These are phyloP conservation scores for Diprion similis DNA, from an alignment of 1,140 invertebrate species.

Conservation along the genomic window DNA sequence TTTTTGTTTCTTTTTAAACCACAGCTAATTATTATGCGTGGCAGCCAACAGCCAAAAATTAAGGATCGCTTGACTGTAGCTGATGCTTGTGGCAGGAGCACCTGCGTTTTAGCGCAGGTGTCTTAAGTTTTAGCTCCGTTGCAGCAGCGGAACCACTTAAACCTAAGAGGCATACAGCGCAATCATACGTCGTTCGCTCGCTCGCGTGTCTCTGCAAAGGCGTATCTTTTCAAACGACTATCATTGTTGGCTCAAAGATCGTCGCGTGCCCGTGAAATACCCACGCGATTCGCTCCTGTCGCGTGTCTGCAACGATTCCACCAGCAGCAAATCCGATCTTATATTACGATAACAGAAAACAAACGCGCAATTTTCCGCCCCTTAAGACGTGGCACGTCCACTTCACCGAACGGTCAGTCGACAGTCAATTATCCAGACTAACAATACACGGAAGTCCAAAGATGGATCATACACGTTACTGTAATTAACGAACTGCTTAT, in stretches of 20 bases:
- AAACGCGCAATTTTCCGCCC: neutral
- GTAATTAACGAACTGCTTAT: neutral
- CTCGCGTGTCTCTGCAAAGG: slow-evolving; percentile 31
- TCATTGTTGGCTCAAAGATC: slow-evolving; percentile 1
- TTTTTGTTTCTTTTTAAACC: neutral
- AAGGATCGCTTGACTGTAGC: slow-evolving; percentile 16
- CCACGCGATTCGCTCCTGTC: neutral
- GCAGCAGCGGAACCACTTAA: slow-evolving; percentile 16
- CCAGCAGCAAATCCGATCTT: neutral
- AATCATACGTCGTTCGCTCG: neutral
- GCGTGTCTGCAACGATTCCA: neutral
- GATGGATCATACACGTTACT: neutral
- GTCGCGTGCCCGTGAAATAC: slow-evolving; percentile 1
- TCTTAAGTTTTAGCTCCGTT: slow-evolving; percentile 17
- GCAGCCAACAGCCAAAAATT: slow-evolving; percentile 42
- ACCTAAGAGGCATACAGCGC: slow-evolving; percentile 29
- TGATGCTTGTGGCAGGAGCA: slow-evolving; percentile 40
- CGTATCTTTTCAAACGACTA: neutral
- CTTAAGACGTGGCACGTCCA: no score
- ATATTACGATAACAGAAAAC: neutral
- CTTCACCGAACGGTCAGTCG: no score
- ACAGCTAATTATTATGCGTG: slow-evolving; percentile 39
- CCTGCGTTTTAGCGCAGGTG: slow-evolving; percentile 41
- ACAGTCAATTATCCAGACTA: neutral
- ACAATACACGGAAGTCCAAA: neutral